These are phyloP conservation scores for Synergus gifuensis DNA, from an alignment of 2,888 invertebrate genomes.

Conservation along the genomic window DNA sequence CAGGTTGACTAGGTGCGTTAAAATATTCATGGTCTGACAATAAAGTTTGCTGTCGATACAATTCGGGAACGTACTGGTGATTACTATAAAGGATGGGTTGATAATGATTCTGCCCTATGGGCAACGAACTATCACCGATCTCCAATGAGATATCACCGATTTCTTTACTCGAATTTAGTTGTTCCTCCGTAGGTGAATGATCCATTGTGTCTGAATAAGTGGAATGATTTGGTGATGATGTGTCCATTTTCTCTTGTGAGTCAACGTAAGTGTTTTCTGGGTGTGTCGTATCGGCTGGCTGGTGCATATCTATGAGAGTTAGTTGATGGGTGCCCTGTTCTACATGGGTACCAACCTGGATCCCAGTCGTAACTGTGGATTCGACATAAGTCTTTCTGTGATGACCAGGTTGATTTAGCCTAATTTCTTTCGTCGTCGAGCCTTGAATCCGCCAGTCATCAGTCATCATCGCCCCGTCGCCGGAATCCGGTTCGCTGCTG, in stretches of 20 bases:
- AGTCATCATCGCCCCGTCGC: constrained; percentile 74
- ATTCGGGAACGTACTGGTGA: constrained; percentile 65
- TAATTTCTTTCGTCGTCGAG: constrained; percentile 70
- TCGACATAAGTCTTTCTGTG: constrained; percentile 74
- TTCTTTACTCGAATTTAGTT: constrained; percentile 60
- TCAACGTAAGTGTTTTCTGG: constrained; percentile 75
- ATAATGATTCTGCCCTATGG: constrained; percentile 66
- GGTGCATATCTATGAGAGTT: constrained; percentile 75
- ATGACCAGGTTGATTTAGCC: constrained; percentile 66
- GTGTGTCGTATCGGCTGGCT: constrained; percentile 77
- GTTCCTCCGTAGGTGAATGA: constrained; percentile 19
- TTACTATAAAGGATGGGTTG: constrained; percentile 69
- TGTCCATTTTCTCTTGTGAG: constrained; percentile 74
- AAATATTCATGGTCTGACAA: constrained; percentile 45
- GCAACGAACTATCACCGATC: constrained; percentile 60
- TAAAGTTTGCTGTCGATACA: constrained; percentile 70
- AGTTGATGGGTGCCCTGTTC: constrained; percentile 73
- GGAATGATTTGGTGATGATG: constrained; percentile 74
- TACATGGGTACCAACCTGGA: constrained; percentile 77
- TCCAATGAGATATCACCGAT: constrained; percentile 60
- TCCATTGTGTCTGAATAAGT: constrained; percentile 73
- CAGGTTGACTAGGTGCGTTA: constrained; percentile 42
- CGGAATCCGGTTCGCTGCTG: constrained; percentile 89
- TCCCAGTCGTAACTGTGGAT: constrained; percentile 76
- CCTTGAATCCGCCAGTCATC: constrained; percentile 75